Evolutionary conservation across 2,888 invertebrate genomes (phyloP), one percentile per base, ranked within the genome.

Genomic region (Mechanitis messenoides): DNA sequence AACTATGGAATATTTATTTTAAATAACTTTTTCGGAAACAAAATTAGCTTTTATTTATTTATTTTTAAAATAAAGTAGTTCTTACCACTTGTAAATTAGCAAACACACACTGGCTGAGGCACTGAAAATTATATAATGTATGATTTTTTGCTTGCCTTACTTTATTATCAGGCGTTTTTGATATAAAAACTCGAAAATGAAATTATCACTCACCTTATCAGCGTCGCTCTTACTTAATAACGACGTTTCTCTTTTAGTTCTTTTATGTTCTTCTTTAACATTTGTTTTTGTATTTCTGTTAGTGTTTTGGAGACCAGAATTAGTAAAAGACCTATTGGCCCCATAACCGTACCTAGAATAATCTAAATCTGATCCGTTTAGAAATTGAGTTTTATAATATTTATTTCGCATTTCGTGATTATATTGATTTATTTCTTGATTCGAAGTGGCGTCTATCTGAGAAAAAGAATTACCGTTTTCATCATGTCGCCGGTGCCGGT

Each of bases 31-130:
- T 42, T 42, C 9, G 31, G n/a, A 59, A 42, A 38, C 5, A 12
- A 56, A 58, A 5, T 6, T 55, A 31, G 6, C 3, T 47, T 59
- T 42, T 58, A 58, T 20, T 20, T 20, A 1, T 20, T 20, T 20
- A 20, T 20, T 56, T 55, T 62, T 58, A 54, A 55, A 56, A 42
- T 31, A 55, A 45, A 50, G 31, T 20, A 60, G 20, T 20, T 78
- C 88, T 86, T 77, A 90, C 90, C 75, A 90, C 83, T 83, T 90
- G 85, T 61, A 90, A 80, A 76, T 91, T 89, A 33, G 88, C 86
- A 72, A 91, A 91, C 50, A 91, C 85, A 73, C 90, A 91, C 70
- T 90, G 90, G 68, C 89, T 90, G 56, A 91, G 83, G 64, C 90
- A 91, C 90, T 91, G 83, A 56, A 87, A 85, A 72, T 61, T 35